Evolutionary conservation across 92 coral and sea anemone species (phyloP).

Genomic region (Zoanthus sansibaricus): DNA sequence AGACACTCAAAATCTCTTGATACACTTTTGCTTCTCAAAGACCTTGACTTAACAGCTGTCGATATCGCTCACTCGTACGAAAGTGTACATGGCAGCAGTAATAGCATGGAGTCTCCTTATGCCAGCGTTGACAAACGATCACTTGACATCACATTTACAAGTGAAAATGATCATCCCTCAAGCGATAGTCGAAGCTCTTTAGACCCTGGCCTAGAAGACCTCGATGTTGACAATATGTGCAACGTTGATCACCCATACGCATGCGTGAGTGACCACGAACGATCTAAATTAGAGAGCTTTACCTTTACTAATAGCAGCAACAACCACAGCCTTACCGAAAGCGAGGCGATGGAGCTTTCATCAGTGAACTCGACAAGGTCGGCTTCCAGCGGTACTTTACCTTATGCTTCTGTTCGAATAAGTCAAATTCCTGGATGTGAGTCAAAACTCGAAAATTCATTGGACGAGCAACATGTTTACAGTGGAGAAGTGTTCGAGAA

Average conservation of each 20-base stretch:
- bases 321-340: constrained; percentile 15
- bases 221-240: constrained; percentile 29
- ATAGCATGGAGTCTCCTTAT: constrained; percentile 66
- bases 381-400: constrained; percentile 62
- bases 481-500: constrained; percentile 67
- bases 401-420: constrained; percentile 87
- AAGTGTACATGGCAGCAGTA: constrained; percentile 71
- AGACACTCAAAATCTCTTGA: constrained; percentile 89
- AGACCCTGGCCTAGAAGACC: constrained; percentile 41
- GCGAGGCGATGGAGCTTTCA: constrained; percentile 4
- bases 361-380: constrained; percentile 10
- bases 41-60: constrained; percentile 66
- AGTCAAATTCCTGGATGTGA: constrained; percentile 88
- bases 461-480: constrained; percentile 54
- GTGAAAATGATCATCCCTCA: constrained; percentile 37
- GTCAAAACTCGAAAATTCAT: constrained; percentile 44
- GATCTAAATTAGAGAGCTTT: constrained; percentile 36
- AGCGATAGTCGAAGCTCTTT: constrained; percentile 31
- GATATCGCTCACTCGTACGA: constrained; percentile 84
- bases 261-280: constrained; percentile 76
- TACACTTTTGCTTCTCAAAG: constrained; percentile 76
- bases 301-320: constrained; percentile 6
- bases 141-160: constrained; percentile 1
- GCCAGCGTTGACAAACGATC: constrained; percentile 66
- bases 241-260: constrained; percentile 71